Conservation (phyloP, 2,113 vertebrate genomes). For the Poecilia latipinna region DNA sequence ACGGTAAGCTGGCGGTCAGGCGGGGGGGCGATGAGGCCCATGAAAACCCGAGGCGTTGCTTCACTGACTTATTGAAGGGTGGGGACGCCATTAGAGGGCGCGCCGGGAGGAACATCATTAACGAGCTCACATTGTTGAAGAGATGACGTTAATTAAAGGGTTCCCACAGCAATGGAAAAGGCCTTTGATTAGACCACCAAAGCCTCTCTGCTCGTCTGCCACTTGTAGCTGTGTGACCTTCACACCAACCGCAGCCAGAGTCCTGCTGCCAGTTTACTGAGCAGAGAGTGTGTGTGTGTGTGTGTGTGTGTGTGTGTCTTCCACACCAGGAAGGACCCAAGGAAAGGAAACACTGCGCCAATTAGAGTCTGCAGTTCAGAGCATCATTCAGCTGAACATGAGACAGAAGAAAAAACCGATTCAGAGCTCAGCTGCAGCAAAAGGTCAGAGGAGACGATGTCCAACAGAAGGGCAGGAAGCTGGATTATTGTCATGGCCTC, state of each 20-base stretch:
- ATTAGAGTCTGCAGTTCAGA: conserved; percentile 17
- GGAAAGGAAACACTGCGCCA: conserved; percentile 25
- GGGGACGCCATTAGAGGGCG: conserved; percentile 67
- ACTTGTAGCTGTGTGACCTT: conserved; percentile 65
- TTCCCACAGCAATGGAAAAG: conserved; percentile 49
- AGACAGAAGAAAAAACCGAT: conserved; percentile 27
- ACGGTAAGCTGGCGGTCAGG: neutral
- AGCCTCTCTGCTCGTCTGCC: conserved; percentile 60
- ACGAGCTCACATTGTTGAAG: conserved; percentile 72
- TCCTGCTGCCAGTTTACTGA: neutral
- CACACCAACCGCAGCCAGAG: conserved; percentile 37
- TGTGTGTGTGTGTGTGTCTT: conserved; percentile 6
- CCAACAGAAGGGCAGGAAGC: conserved; percentile 37
- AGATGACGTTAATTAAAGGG: conserved; percentile 76
- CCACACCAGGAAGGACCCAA: conserved; percentile 15
- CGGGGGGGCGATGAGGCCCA: neutral
- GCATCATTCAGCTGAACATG: conserved; percentile 23
- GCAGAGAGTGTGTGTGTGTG: neutral
- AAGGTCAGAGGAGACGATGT: conserved; percentile 60
- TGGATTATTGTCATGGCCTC: conserved; percentile 20
- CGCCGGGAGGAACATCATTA: conserved; percentile 74
- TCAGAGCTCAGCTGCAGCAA: conserved; percentile 33
- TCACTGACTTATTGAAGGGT: conserved; percentile 71
- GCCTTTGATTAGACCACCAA: conserved; percentile 59
- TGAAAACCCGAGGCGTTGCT: conserved; percentile 4